phyloP scores from a whole-genome alignment of 2,113 vertebrate genomes.

The Rhineura floridana region DNA sequence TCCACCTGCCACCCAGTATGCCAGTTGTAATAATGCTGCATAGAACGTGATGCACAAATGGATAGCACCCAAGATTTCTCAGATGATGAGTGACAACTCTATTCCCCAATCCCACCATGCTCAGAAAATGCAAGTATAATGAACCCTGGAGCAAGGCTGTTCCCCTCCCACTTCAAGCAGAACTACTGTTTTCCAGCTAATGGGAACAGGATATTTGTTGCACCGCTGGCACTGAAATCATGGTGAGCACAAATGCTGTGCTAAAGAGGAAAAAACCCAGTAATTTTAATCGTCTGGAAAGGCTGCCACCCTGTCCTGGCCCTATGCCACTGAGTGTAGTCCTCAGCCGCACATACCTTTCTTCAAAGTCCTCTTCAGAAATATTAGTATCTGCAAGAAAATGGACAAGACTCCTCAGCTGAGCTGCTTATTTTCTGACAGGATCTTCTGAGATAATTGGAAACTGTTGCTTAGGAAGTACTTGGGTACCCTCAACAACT shows the following conservation, averaged over 20 bases:
- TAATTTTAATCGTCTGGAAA: background rate
- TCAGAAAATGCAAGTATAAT: background rate
- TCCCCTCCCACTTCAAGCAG: background rate
- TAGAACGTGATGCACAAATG: background rate
- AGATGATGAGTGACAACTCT: background rate
- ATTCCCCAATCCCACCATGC: background rate
- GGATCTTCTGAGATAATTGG: background rate
- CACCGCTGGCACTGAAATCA: background rate
- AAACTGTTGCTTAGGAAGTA: background rate
- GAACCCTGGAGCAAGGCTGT: background rate
- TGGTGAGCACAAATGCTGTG: background rate
- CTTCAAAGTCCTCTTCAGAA: constrained; percentile 88
- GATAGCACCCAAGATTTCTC: background rate
- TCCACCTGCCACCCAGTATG: background rate
- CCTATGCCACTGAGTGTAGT: background rate
- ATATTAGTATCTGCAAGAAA: constrained; percentile 88
- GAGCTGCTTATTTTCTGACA: background rate
- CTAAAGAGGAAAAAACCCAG: background rate
- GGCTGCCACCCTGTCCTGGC: background rate
- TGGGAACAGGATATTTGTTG: too few relatives aligned
- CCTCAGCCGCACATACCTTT: constrained; percentile 81
- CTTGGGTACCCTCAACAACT: background rate
- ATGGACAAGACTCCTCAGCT: constrained; percentile 43
- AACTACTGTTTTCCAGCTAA: background rate
- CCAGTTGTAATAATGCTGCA: background rate